Base-by-base conservation (phyloP, 1,140 invertebrate genomes). In the Drosophila prosaltans region DNA sequence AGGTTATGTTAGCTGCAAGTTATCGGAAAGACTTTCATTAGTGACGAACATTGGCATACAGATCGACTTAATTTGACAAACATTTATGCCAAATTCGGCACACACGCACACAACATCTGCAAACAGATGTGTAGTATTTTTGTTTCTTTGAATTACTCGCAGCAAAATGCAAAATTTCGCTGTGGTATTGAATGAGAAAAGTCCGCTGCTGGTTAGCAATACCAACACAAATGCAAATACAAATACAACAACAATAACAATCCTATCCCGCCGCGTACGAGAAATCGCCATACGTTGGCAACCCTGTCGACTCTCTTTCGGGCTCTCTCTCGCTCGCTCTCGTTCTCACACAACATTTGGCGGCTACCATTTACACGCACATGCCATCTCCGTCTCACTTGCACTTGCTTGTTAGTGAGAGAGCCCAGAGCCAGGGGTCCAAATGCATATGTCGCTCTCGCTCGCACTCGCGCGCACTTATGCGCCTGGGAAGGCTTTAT, bases 1-100 rank as follows among this genome's bases (percentile, higher is more conserved):
- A 89, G 85, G 85, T 90, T 89, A 89, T 89, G 85, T 89, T 89
- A 89, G 84, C 84, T 89, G 85, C 81, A 90, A 89, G 69, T 89
- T 89, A 72, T 65, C 72, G 57, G 32, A 74, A 89, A 89, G 62
- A 90, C 65, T 80, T 69, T 61, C 10, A 73, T 88, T 89, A 88
- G 72, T 76, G 55, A 51, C 45, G 45, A 51, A 51, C 69, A 69
- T 74, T 69, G 36, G 40, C 41, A 58, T 26, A 41, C 28, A 48
- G 58, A 59, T 40, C 26, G 8, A 54, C 43, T 55, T 74, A 59
- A 72, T 41, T 54, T 59, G 57, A 59, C 58, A 60, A 68, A 67
- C 48, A 40, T 59, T 60, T 61, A 54, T 55, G 9, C 45, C 21
- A 51, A 24, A 16, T 51, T 21, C 21, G 24, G 45, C 30, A 55